These are phyloP conservation scores for Pandion haliaetus DNA, from an alignment of 2,113 vertebrate genomes.

Conservation along the genomic window DNA sequence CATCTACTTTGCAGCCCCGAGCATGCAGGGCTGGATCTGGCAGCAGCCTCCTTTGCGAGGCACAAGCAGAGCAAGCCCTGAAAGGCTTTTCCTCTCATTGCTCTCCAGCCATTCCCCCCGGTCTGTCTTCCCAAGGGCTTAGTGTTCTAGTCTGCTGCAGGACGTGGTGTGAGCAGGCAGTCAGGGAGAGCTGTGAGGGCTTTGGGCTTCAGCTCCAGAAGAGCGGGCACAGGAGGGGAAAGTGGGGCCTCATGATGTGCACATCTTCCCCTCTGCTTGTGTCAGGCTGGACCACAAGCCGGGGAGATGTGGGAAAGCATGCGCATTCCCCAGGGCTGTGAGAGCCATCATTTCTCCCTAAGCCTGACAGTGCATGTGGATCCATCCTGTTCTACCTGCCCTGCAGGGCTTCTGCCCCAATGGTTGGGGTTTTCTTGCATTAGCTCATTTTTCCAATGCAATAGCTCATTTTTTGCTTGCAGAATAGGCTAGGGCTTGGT, in stretches of 20 bases:
- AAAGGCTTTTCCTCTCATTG: background rate
- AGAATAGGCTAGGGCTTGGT: background rate
- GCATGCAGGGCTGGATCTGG: accelerated
- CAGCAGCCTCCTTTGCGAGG: background rate
- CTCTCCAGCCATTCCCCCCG: background rate
- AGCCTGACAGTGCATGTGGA: background rate
- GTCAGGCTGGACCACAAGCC: background rate
- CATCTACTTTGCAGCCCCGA: background rate
- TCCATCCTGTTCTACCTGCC: background rate
- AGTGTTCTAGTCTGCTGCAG: background rate
- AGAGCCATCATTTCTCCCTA: background rate
- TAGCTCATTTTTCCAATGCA: background rate
- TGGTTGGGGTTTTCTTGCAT: background rate
- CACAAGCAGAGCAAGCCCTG: background rate
- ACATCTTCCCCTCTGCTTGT: background rate
- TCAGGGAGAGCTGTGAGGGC: background rate
- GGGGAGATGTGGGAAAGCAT: background rate
- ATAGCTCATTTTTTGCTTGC: background rate
- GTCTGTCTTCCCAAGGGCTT: background rate
- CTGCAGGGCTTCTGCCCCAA: background rate
- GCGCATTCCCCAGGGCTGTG: background rate
- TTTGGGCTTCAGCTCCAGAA: background rate
- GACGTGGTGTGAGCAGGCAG: background rate
- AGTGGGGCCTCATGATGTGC: background rate
- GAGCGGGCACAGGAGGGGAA: too few species aligned